phyloP scores from a whole-genome alignment of 2,888 invertebrate genomes.

The Lottia scabra region DNA sequence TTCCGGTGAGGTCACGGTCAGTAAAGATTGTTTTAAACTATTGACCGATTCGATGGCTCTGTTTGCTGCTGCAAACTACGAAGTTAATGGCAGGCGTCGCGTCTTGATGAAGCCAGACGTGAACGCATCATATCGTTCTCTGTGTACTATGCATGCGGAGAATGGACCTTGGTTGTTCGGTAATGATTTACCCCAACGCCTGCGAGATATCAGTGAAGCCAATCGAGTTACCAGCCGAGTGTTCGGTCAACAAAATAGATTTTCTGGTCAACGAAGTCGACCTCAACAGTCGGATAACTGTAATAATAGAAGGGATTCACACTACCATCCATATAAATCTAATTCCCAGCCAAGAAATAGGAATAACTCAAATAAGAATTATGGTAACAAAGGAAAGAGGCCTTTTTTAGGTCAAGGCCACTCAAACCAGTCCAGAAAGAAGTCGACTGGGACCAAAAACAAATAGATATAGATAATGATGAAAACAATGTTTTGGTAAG shows the following conservation, averaged over 20 bases:
- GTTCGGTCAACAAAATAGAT: too few species aligned
- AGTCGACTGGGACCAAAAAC: too few species aligned
- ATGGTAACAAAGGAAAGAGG: too few species aligned
- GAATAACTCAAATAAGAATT: too few species aligned
- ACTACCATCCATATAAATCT: too few species aligned
- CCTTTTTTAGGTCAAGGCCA: too few species aligned
- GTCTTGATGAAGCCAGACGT: slow-evolving; percentile 6
- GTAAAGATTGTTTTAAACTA: background rate
- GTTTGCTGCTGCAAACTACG: slow-evolving; percentile 9
- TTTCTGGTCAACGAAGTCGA: too few species aligned
- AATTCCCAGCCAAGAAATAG: too few species aligned
- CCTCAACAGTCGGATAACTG: too few species aligned
- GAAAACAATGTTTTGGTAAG: background rate
- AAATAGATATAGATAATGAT: too few species aligned
- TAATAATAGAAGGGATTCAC: too few species aligned
- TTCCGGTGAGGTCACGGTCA: background rate
- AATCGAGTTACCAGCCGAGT: background rate
- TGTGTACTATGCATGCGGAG: background rate
- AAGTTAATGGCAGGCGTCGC: background rate
- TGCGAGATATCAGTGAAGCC: slow-evolving; percentile 3
- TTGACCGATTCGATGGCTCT: background rate
- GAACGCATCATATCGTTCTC: background rate
- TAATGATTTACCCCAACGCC: background rate
- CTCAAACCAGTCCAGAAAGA: too few species aligned
- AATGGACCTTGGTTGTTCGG: slow-evolving; percentile 7